A percentile compares a stretch with the other conserved stretches of the same genome.
phyloP scores from a whole-genome alignment of 2,888 invertebrate species.

The Sclerodermus sp. region DNA sequence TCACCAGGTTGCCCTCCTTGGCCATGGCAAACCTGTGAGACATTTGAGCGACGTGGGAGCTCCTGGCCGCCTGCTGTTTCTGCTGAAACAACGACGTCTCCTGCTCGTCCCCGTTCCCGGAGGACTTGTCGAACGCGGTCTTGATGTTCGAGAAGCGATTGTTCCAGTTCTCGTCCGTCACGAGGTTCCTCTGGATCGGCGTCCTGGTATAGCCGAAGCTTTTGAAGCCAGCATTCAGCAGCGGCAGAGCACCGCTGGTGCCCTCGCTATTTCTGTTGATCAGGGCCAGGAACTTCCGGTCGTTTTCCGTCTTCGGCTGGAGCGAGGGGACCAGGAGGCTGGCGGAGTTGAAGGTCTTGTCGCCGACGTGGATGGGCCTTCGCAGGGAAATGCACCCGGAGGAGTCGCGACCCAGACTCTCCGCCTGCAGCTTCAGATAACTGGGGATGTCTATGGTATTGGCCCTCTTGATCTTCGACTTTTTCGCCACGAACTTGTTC shows the following conservation, averaged over 20 bases:
- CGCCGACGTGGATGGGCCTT: slow-evolving; percentile 64
- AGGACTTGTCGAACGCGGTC: slow-evolving; percentile 71
- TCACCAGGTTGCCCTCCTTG: background rate
- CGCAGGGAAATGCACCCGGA: slow-evolving; percentile 59
- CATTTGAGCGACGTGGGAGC: slow-evolving; percentile 7
- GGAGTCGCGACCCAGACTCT: slow-evolving; percentile 43
- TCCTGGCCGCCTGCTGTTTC: slow-evolving; percentile 4
- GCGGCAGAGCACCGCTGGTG: slow-evolving; percentile 3
- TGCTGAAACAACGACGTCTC: background rate
- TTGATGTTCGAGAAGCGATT: slow-evolving; percentile 82
- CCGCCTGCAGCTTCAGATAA: slow-evolving; percentile 49
- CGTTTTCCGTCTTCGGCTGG: slow-evolving; percentile 82
- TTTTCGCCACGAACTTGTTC: slow-evolving; percentile 65
- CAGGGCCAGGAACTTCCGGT: slow-evolving; percentile 80
- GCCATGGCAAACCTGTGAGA: background rate
- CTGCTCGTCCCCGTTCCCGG: slow-evolving; percentile 8
- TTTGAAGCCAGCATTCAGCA: slow-evolving; percentile 35
- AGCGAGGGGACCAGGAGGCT: slow-evolving; percentile 66
- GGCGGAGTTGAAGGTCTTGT: slow-evolving; percentile 50
- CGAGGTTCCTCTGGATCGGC: slow-evolving; percentile 16
- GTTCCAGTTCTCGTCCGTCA: slow-evolving; percentile 70
- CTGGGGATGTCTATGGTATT: slow-evolving; percentile 89
- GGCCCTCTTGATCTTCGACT: slow-evolving; percentile 80
- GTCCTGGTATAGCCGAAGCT: slow-evolving; percentile 40
- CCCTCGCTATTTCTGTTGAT: slow-evolving; percentile 70